Conservation (phyloP, 2,888 invertebrate genomes). For the Epirrita christyi region DNA sequence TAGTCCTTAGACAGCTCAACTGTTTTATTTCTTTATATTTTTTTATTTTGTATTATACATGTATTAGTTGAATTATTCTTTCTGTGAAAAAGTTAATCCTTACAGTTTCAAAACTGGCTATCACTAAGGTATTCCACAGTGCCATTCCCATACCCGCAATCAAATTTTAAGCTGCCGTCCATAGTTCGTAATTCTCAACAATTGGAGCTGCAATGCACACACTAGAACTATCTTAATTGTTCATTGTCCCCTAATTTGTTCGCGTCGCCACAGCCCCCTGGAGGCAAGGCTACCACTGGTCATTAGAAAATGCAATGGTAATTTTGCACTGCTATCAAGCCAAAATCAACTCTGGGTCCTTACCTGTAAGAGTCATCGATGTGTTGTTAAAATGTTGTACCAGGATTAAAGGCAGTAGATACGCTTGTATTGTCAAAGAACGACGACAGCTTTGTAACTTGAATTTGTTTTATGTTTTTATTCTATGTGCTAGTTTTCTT, state of each 20-base stretch:
- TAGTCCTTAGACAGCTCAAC: no score
- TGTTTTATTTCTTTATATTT: no score
- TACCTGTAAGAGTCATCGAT: not conserved
- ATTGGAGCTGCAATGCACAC: conserved; percentile 40
- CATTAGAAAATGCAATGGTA: conserved; percentile 42
- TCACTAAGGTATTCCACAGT: not conserved
- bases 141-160: not conserved
- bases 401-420: conserved; percentile 44
- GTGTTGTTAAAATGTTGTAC: conserved; percentile 2
- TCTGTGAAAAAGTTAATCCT: no score
- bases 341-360: conserved; percentile 24
- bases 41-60: no score
- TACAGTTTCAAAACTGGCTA: not conserved
- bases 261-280: conserved; percentile 52
- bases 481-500: conserved; percentile 5
- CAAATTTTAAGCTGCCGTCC: conserved; percentile 1
- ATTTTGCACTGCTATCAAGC: not conserved
- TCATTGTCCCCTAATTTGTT: conserved; percentile 62
- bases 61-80: no score
- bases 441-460: conserved; percentile 22
- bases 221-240: conserved; percentile 54
- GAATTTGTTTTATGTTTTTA: not conserved
- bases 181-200: conserved; percentile 35
- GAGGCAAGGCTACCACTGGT: conserved; percentile 46
- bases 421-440: conserved; percentile 35